phyloP scores from a whole-genome alignment of 2,797 vertebrate species.

The Dromococcyx pavoninus region DNA sequence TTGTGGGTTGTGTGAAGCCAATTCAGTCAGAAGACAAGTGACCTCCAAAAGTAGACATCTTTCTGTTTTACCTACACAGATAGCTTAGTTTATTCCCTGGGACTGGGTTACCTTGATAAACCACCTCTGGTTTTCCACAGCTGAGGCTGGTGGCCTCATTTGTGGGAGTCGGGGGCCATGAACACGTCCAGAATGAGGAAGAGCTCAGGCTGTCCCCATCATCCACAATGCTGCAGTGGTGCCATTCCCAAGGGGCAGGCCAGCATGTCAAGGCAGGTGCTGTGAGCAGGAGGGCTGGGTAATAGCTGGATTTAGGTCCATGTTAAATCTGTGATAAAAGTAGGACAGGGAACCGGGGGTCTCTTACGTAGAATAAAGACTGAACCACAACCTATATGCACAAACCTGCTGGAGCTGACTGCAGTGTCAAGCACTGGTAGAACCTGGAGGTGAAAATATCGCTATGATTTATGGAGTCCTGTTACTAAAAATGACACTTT shows the following conservation, averaged over 20 bases:
- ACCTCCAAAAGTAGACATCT: background rate
- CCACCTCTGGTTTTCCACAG: background rate
- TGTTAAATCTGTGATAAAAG: background rate
- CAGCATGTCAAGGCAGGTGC: too few relatives aligned
- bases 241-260: background rate
- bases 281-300: too few relatives aligned
- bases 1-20: background rate
- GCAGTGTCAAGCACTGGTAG: background rate
- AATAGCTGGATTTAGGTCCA: background rate
- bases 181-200: background rate
- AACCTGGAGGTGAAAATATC: background rate
- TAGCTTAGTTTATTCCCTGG: background rate
- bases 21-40: background rate
- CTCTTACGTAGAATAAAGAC: background rate
- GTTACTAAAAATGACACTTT: constrained; percentile 4
- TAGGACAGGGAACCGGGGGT: accelerated
- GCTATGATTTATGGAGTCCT: constrained; percentile 29
- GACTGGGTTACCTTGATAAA: background rate
- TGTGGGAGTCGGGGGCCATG: background rate
- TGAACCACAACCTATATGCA: background rate
- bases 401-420: background rate
- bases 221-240: accelerated
- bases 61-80: background rate
- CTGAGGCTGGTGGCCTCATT: background rate
- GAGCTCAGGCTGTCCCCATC: background rate